Base-by-base conservation (phyloP, 2,797 vertebrate genomes). In the Sparus aurata region DNA sequence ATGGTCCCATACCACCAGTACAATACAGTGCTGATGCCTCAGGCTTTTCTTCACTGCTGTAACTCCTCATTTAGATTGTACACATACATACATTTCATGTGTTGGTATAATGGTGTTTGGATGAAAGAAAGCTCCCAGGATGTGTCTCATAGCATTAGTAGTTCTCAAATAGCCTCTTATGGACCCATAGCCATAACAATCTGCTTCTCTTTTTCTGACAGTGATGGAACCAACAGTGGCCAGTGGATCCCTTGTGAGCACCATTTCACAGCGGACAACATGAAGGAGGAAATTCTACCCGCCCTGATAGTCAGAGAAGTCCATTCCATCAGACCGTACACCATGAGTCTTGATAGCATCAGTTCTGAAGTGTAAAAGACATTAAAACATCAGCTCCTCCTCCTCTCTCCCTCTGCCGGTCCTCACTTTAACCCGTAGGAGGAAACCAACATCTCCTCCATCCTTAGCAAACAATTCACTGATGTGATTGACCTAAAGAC, bases 401-500 rank as follows among this genome's bases (percentile, higher is more conserved):
- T 80, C 45, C 54, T 59, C 46, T 45, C 41, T 55, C 25, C 43
- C 22, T 63, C 15, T 34, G 18, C 9, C 3, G 2, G 6, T 71
- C 77, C 69, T 79, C 58, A 74, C 22, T 57, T 57, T 6, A 66
- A 64, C 69, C 30, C 34, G 30, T 11, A 20, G n/a, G 72, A 75
- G 71, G 77, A 82, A 75, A 78, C 45, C 49, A 20, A 50, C 53
- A 15, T 41, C 23, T 65, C 64, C 49, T 75, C 43, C 34, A 27
- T 18, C 65, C 18, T 69, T 15, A 71, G 66, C 71, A 69, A 85
- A 92, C 84, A 73, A 50, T 82, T 87, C 67, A 82, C 73, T 85
- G 22, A 85, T 87, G 82, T 82, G 66, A 79, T 85, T 82, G 85
- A 94, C 91, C 85, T 93, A 77, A 93, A 74, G 93, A 95, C 95